Percentiles rank a stretch among this genome's conserved stretches.
These are phyloP conservation scores for Chaetogeoica ovagalla DNA, from an alignment of 2,888 invertebrate species.

Conservation along the genomic window DNA sequence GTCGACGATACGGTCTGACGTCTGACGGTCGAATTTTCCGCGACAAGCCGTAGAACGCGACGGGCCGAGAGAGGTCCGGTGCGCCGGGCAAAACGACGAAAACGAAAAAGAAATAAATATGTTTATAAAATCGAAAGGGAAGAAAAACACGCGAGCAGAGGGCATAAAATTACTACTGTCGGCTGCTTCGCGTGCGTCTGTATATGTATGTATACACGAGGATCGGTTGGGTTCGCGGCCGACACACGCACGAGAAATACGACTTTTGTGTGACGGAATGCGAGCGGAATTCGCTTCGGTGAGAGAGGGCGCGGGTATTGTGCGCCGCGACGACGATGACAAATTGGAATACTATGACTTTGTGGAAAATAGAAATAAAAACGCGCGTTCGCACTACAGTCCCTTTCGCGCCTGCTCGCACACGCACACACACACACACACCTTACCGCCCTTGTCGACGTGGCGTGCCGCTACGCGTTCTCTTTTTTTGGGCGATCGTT, in stretches of 20 bases:
- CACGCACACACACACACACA: neutral
- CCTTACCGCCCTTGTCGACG: too few relatives aligned
- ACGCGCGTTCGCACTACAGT: neutral
- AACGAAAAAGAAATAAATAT: too few relatives aligned
- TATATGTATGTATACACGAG: neutral
- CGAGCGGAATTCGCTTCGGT: conserved; percentile 29
- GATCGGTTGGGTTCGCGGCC: neutral
- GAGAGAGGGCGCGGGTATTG: too few relatives aligned
- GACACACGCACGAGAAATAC: conserved; percentile 35
- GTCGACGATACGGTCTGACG: too few relatives aligned
- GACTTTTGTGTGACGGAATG: conserved; percentile 52
- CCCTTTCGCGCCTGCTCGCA: neutral
- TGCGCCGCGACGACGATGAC: conserved; percentile 20
- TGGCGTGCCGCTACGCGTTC: neutral
- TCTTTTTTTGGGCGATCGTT: neutral
- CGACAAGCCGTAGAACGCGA: too few relatives aligned
- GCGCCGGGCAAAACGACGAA: too few relatives aligned
- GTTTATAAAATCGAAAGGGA: too few relatives aligned
- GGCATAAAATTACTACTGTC: neutral
- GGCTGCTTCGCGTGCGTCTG: neutral
- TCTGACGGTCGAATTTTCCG: too few relatives aligned
- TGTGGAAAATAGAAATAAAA: conserved; percentile 16
- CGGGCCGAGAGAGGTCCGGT: too few relatives aligned
- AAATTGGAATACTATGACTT: conserved; percentile 51
- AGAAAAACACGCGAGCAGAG: too few relatives aligned